Evolutionary conservation across 2,888 invertebrate species (phyloP), one percentile per base, ranked within the genome.

Genomic region (Scaptomyza tumidula): DNA sequence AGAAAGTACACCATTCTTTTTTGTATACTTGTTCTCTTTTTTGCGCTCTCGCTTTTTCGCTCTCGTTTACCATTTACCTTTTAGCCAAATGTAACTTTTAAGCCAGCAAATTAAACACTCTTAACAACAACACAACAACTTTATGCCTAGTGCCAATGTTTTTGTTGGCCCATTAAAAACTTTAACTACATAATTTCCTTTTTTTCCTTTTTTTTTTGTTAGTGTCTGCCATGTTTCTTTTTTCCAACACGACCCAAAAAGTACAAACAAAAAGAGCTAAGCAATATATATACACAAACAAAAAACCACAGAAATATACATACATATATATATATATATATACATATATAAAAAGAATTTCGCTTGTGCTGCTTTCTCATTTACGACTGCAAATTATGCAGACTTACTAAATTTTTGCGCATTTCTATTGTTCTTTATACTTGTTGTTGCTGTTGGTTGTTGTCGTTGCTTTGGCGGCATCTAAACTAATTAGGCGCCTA

Each of bases 401-500:
- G 79, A 77, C 81, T 75, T 81, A 86, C 84, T 83, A 86, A 83
- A 86, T 72, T 72, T 65, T 63, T 72, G 58, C 71, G 68, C 75
- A 77, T 63, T 84, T 50, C 60, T 71, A 66, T 75, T 72, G 75
- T 78, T 69, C 62, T 75, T 64, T 64, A 55, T 66, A 53, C 61
- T 59, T 59, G 58, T 53, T 68, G 50, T 58, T 49, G 53, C 29
- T 43, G 61, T 53, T 55, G 44, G 61, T 53, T 55, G 44, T 7
- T 44, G 29, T 29, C 13, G 45, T 6, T 27, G 54, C 57, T 61
- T 61, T 59, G 58, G 33, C 71, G 76, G 55, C 71, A 70, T 41
- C 41, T 60, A 68, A 76, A 83, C 80, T 81, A 86, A 88, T 76
- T 86, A 95, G 96, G 96, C 78, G 95, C 94, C 67, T 96, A 96